These are phyloP conservation scores for Drosophila pachea DNA, from an alignment of 1,140 invertebrate species.

Conservation along the genomic window DNA sequence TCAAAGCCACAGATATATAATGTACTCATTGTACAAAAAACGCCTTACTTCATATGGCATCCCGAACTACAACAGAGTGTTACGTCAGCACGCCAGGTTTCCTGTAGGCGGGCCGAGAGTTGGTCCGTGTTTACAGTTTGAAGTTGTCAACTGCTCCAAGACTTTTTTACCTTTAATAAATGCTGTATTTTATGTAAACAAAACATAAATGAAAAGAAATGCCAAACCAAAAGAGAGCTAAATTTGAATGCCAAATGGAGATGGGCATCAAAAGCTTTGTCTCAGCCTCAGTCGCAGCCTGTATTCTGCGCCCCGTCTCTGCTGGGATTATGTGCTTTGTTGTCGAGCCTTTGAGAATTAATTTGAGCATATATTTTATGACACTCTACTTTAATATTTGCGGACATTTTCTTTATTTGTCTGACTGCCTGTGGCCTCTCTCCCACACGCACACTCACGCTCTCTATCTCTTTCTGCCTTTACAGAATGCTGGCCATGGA, in stretches of 20 bases:
- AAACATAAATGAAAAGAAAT: constrained; percentile 2
- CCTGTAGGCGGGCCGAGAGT: too few species aligned
- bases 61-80: too few species aligned
- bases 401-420: constrained; percentile 52
- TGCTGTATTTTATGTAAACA: not conserved
- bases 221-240: not conserved
- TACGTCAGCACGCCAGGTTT: too few species aligned
- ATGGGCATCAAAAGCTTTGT: constrained; percentile 19
- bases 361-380: constrained; percentile 75
- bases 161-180: constrained; percentile 7
- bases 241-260: constrained; percentile 23
- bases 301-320: not conserved
- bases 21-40: too few species aligned
- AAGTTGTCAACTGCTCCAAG: not conserved
- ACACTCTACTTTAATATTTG: constrained; percentile 75
- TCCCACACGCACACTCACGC: constrained; percentile 2
- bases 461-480: constrained; percentile 20
- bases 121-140: not conserved
- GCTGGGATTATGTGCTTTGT: constrained; percentile 57
- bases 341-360: constrained; percentile 61
- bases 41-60: too few species aligned
- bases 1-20: too few species aligned
- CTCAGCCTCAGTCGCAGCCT: not conserved
- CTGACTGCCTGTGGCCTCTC: constrained; percentile 7
- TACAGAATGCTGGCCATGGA: constrained; percentile 81